These are phyloP conservation scores for Catocala nupta DNA, from an alignment of 2,888 invertebrate genomes.

Conservation along the genomic window DNA sequence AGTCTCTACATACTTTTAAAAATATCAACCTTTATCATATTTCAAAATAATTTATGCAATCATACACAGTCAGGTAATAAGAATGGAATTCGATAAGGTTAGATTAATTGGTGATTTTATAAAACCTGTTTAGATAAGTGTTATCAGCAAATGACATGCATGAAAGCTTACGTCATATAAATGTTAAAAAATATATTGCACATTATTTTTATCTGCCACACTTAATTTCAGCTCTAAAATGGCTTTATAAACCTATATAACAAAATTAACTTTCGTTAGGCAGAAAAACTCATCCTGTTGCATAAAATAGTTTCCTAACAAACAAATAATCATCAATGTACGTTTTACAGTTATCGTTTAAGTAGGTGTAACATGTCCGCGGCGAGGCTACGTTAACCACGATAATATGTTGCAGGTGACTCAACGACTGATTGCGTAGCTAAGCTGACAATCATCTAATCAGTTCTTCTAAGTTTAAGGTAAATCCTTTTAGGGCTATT, in stretches of 20 bases:
- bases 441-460: constrained; percentile 28
- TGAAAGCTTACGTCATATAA: constrained; percentile 16
- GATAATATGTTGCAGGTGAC: constrained; percentile 26
- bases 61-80: constrained; percentile 29
- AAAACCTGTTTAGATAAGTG: constrained; percentile 32
- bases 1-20: constrained; percentile 17
- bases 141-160: constrained; percentile 22
- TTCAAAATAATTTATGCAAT: constrained; percentile 35
- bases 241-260: no score
- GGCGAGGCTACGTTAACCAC: constrained; percentile 19
- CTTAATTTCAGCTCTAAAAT: no score
- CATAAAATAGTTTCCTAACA: constrained; percentile 19
- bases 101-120: constrained; percentile 39
- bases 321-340: constrained; percentile 26
- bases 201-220: no score
- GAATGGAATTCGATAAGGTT: constrained; percentile 50
- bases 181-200: neutral
- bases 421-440: constrained; percentile 24
- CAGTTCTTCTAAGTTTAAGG: constrained; percentile 19
- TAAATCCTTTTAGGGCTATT: constrained; percentile 9
- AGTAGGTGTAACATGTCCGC: constrained; percentile 17
- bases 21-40: constrained; percentile 19
- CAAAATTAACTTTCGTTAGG: no score
- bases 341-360: constrained; percentile 25
- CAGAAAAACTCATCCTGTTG: neutral